Percentiles rank a stretch among this genome's conserved stretches.
These are phyloP conservation scores for Anoplophora glabripennis DNA, from an alignment of 1,140 invertebrate species.

Conservation along the genomic window DNA sequence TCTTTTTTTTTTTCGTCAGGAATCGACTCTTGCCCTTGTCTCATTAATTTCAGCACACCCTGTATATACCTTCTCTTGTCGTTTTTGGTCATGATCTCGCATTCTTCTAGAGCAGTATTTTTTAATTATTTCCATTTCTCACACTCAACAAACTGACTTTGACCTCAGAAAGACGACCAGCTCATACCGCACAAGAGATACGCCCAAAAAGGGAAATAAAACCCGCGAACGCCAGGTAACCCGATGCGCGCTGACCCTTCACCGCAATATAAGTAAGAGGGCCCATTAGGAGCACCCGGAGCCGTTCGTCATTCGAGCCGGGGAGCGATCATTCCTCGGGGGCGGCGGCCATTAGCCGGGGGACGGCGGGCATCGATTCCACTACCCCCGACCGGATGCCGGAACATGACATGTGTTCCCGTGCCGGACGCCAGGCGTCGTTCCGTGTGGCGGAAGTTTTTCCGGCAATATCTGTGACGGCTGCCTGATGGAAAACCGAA, in stretches of 20 bases:
- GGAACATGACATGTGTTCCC: slow-evolving; percentile 34
- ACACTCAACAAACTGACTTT: too few relatives aligned
- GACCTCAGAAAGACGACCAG: too few relatives aligned
- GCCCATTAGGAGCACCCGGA: slow-evolving; percentile 38
- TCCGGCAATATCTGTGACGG: slow-evolving; percentile 21
- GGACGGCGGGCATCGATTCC: slow-evolving; percentile 32
- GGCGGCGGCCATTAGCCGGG: slow-evolving; percentile 35
- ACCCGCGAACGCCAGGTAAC: too few relatives aligned
- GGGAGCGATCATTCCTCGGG: slow-evolving; percentile 40
- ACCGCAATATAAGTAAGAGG: slow-evolving; percentile 16
- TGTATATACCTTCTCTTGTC: too few relatives aligned
- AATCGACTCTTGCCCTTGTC: too few relatives aligned
- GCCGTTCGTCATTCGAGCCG: slow-evolving; percentile 38
- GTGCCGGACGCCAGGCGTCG: slow-evolving; percentile 34
- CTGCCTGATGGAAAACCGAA: background rate
- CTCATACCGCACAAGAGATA: too few relatives aligned
- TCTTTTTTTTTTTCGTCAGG: too few relatives aligned
- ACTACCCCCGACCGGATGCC: slow-evolving; percentile 14
- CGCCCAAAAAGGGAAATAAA: too few relatives aligned
- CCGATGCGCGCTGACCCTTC: background rate
- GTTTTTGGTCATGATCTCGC: too few relatives aligned
- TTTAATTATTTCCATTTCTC: too few relatives aligned
- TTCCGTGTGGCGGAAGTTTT: slow-evolving; percentile 34
- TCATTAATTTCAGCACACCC: too few relatives aligned
- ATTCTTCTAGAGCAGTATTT: too few relatives aligned